Conservation (phyloP, 2,888 invertebrate genomes). For the Caenorhabditis japonica region DNA sequence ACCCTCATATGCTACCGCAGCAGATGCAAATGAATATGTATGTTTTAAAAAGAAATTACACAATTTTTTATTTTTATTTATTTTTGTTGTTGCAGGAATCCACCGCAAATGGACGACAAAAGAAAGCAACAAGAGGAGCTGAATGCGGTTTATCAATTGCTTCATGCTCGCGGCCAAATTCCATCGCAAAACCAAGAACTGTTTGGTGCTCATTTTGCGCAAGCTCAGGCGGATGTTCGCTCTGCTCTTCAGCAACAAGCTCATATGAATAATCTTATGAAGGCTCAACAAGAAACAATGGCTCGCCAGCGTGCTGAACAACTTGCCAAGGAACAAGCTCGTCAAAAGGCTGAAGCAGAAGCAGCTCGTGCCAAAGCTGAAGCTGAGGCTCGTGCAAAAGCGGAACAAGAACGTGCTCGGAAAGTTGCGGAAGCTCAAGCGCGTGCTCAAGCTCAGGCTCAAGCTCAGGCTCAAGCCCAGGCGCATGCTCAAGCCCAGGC, state of each 20-base stretch:
- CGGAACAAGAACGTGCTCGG: background rate
- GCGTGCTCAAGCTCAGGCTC: constrained; percentile 14
- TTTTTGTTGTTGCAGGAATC: background rate
- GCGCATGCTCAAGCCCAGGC: constrained; percentile 16
- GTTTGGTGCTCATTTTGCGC: constrained; percentile 1
- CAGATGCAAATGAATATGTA: background rate
- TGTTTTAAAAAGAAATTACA: background rate
- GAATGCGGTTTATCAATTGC: constrained; percentile 6
- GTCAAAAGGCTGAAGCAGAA: background rate
- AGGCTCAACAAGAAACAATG: background rate
- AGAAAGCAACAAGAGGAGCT: constrained; percentile 2
- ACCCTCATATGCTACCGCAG: background rate
- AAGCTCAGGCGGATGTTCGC: constrained; percentile 13
- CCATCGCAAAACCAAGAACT: constrained; percentile 9
- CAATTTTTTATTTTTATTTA: too few relatives aligned
- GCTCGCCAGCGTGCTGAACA: constrained; percentile 2
- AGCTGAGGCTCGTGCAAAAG: background rate
- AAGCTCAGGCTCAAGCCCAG: constrained; percentile 12
- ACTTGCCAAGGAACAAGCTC: background rate
- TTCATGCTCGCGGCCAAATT: constrained; percentile 17
- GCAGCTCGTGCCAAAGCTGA: constrained; percentile 1
- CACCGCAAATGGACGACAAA: background rate
- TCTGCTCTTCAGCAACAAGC: background rate
- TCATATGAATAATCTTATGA: background rate
- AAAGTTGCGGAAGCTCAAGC: constrained; percentile 3